Conservation (phyloP, 1,140 invertebrate species). For the Temnothorax longispinosus region DNA sequence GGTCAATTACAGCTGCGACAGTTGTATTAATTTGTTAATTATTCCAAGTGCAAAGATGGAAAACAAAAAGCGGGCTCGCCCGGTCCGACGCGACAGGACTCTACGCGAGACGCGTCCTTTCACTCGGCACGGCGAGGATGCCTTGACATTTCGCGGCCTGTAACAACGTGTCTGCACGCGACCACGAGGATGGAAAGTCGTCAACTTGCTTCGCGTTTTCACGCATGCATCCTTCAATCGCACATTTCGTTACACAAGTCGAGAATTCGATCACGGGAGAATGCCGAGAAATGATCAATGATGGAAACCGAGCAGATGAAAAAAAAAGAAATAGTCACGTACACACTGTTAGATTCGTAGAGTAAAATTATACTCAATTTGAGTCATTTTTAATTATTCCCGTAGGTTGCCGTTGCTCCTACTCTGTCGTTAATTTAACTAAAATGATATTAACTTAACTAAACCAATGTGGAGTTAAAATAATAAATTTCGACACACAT, state of each 20-base stretch:
- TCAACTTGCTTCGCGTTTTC: constrained; percentile 31
- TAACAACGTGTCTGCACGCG: constrained; percentile 43
- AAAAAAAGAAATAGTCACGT: not conserved
- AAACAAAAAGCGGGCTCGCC: constrained; percentile 16
- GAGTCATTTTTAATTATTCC: too few species aligned
- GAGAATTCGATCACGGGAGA: not conserved
- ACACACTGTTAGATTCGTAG: too few species aligned
- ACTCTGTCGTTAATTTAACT: too few species aligned
- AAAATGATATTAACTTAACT: too few species aligned
- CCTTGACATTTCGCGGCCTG: constrained; percentile 48
- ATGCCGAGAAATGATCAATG: not conserved
- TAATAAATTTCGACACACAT: too few species aligned
- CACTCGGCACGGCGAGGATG: constrained; percentile 29
- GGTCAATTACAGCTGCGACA: not conserved
- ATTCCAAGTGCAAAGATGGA: constrained; percentile 10
- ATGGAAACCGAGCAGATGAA: not conserved
- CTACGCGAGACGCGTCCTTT: constrained; percentile 30
- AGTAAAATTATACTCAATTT: too few species aligned
- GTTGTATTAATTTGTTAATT: constrained; percentile 53
- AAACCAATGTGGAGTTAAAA: too few species aligned
- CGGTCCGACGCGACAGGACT: not conserved
- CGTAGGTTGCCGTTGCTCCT: too few species aligned
- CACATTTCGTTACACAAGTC: not conserved
- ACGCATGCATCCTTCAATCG: not conserved
- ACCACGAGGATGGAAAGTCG: constrained; percentile 31